These are phyloP conservation scores for Xenopus tropicalis DNA, from an alignment of 2,113 vertebrate genomes.

Conservation along the genomic window DNA sequence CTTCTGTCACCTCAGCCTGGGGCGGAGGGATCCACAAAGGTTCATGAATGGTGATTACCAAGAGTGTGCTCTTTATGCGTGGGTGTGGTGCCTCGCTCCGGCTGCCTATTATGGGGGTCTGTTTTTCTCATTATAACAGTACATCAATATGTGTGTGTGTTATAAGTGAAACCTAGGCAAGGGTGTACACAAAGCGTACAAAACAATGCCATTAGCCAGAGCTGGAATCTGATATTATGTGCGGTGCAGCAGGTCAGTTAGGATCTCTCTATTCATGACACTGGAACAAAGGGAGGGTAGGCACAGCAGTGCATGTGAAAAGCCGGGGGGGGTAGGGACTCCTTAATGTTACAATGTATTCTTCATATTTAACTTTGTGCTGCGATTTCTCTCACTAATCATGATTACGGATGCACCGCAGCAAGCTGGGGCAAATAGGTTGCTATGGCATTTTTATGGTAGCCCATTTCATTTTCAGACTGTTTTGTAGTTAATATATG, in stretches of 20 bases:
- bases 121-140: constrained; percentile 3
- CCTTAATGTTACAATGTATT: constrained; percentile 20
- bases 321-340: background rate
- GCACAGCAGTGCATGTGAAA: background rate
- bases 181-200: background rate
- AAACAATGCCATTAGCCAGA: constrained; percentile 24
- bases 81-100: constrained; percentile 13
- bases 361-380: constrained; percentile 5
- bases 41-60: constrained; percentile 15
- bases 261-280: constrained; percentile 33
- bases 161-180: constrained; percentile 23
- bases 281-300: constrained; percentile 34
- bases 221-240: constrained; percentile 33
- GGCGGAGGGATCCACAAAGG: background rate
- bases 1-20: constrained; percentile 9
- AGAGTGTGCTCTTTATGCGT: background rate
- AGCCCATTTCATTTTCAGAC: too few species aligned
- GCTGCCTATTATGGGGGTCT: background rate
- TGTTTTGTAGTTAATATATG: too few species aligned
- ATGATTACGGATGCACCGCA: background rate
- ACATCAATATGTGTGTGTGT: constrained; percentile 2
- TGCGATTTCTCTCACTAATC: constrained; percentile 14
- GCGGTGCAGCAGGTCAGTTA: constrained; percentile 36
- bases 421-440: background rate
- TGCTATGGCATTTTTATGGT: background rate